These are phyloP conservation scores for Schizothorax lantsangensis DNA, from an alignment of 2,797 vertebrate genomes.

Conservation along the genomic window DNA sequence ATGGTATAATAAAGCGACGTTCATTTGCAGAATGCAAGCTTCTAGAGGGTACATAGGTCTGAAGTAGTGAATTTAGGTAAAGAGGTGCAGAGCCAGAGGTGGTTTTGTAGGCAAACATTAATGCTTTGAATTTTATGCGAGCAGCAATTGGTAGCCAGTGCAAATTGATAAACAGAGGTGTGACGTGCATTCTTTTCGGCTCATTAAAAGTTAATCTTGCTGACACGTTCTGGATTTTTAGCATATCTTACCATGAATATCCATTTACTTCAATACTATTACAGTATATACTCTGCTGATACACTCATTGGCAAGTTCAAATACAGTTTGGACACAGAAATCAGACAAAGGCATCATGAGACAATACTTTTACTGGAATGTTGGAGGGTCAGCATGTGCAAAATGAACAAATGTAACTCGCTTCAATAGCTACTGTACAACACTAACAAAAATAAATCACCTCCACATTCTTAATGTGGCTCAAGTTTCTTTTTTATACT, in stretches of 20 bases:
- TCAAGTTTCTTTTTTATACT: constrained; percentile 21
- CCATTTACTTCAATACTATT: not conserved
- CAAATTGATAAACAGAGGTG: too few species aligned
- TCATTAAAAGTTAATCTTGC: too few species aligned
- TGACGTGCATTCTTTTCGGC: too few species aligned
- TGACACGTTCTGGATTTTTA: not conserved
- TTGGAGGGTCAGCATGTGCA: constrained; percentile 15
- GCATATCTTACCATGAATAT: not conserved
- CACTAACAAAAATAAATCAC: constrained; percentile 11
- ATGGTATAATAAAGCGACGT: too few species aligned
- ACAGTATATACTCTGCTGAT: not conserved
- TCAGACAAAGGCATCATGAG: not conserved
- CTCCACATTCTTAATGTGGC: constrained; percentile 20
- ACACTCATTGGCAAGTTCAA: not conserved
- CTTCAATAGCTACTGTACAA: constrained; percentile 13
- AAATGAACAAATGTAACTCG: not conserved
- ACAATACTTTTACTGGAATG: constrained; percentile 48
- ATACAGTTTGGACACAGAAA: not conserved
- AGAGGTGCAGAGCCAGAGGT: too few species aligned
- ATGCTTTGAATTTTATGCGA: too few species aligned
- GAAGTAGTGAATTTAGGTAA: too few species aligned
- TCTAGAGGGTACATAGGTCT: too few species aligned
- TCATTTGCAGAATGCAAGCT: too few species aligned
- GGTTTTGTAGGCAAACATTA: too few species aligned
- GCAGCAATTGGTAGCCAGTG: too few species aligned